phyloP scores from a whole-genome alignment of 2,888 invertebrate species.

The Ormyrus rosae region DNA sequence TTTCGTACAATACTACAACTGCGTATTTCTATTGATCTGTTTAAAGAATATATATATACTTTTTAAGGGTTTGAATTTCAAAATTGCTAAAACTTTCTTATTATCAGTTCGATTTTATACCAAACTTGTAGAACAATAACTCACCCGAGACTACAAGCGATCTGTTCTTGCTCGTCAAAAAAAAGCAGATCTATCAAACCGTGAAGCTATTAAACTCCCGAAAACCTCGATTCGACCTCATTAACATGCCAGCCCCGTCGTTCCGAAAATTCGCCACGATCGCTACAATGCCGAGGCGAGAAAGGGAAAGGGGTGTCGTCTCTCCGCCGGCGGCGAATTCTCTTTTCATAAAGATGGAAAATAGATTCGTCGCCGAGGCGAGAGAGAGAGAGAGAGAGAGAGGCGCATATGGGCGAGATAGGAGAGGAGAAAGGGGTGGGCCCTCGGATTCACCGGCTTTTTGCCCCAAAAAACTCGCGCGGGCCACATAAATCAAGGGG shows the following conservation, averaged over 20 bases:
- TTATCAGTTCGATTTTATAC: no score
- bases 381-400: conserved; percentile 33
- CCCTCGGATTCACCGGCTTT: conserved; percentile 65
- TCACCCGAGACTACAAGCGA: neutral
- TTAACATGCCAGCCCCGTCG: neutral
- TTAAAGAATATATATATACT: neutral
- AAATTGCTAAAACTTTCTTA: neutral
- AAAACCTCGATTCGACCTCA: neutral
- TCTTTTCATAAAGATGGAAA: conserved; percentile 69
- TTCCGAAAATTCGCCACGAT: conserved; percentile 11
- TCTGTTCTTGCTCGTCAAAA: neutral
- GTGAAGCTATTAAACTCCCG: neutral
- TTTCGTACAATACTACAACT: no score
- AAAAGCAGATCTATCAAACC: neutral
- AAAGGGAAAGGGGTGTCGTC: neutral
- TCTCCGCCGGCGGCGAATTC: conserved; percentile 14
- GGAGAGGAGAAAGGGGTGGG: conserved; percentile 51
- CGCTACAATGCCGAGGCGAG: no score
- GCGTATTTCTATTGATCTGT: no score
- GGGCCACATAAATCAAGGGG: conserved; percentile 72
- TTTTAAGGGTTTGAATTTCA: neutral
- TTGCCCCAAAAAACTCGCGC: conserved; percentile 70
- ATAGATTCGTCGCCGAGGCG: conserved; percentile 60
- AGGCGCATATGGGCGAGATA: conserved; percentile 27
- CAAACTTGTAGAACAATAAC: neutral